phyloP scores from a whole-genome alignment of 2,113 vertebrate genomes.

The Tupaia chinensis region DNA sequence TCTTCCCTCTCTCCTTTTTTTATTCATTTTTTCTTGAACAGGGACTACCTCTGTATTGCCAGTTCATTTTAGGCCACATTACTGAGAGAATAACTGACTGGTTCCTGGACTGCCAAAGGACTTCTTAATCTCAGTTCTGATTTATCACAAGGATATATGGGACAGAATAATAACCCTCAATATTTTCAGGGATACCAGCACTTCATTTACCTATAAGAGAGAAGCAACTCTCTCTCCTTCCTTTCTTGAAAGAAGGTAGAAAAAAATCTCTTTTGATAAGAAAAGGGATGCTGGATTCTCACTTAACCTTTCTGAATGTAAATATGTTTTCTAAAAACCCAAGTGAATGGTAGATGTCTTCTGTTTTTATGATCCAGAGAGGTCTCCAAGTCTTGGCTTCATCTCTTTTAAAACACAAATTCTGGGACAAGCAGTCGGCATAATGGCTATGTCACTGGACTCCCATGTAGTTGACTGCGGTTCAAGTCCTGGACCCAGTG shows the following conservation, averaged over 20 bases:
- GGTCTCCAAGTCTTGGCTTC: background rate
- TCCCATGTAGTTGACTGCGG: too few relatives aligned
- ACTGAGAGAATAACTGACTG: background rate
- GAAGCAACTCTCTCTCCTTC: background rate
- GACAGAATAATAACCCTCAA: background rate
- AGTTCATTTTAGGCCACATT: background rate
- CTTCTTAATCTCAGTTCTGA: background rate
- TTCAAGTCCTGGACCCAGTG: too few relatives aligned
- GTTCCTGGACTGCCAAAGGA: background rate
- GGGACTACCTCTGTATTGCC: background rate
- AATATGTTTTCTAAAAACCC: background rate
- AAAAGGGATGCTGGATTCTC: background rate
- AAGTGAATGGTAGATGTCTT: background rate
- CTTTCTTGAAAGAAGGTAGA: background rate
- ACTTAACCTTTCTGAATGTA: background rate
- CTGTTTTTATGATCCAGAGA: background rate
- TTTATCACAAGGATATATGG: background rate
- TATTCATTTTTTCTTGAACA: background rate
- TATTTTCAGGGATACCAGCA: background rate
- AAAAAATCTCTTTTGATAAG: background rate
- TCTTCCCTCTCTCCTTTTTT: background rate
- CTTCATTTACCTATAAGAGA: background rate
- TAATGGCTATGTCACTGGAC: too few relatives aligned
- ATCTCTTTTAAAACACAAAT: background rate
- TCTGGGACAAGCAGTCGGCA: too few relatives aligned